Conservation (phyloP, 2,797 vertebrate genomes). For the Parotocinclus haroldoi region DNA sequence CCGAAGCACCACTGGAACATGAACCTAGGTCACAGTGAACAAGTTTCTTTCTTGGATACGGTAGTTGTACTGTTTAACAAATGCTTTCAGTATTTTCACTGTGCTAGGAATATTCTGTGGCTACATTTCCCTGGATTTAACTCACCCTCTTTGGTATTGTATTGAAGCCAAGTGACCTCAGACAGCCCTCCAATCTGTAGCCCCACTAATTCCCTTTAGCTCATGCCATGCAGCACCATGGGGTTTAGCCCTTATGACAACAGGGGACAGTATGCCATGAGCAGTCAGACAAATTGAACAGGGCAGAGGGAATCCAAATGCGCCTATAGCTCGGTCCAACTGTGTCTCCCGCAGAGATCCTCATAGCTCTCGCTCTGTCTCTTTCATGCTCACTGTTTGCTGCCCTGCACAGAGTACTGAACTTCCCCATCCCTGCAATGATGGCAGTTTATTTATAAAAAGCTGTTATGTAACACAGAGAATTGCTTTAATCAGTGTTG, state of each 20-base stretch:
- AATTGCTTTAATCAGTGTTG: conserved; percentile 1
- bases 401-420: not conserved
- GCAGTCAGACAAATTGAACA: conserved; percentile 53
- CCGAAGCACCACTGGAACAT: too few species aligned
- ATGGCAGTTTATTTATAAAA: conserved; percentile 14
- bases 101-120: too few species aligned
- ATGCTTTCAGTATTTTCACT: too few species aligned
- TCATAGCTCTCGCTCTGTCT: conserved; percentile 2
- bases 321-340: conserved; percentile 32
- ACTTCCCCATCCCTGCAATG: not conserved
- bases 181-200: conserved; percentile 35
- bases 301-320: conserved; percentile 30
- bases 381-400: conserved; percentile 39
- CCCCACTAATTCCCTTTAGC: conserved; percentile 41
- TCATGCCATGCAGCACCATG: conserved; percentile 33
- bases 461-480: not conserved
- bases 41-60: too few species aligned
- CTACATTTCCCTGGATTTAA: too few species aligned
- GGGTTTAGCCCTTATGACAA: conserved; percentile 43
- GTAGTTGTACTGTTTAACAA: too few species aligned
- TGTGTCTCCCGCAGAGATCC: conserved; percentile 26
- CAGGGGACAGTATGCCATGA: conserved; percentile 34
- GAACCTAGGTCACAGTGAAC: too few species aligned
- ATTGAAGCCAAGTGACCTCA: conserved; percentile 38
- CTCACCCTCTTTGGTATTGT: conserved; percentile 21